phyloP scores from a whole-genome alignment of 2,888 invertebrate species.

The Epinotia nisella region DNA sequence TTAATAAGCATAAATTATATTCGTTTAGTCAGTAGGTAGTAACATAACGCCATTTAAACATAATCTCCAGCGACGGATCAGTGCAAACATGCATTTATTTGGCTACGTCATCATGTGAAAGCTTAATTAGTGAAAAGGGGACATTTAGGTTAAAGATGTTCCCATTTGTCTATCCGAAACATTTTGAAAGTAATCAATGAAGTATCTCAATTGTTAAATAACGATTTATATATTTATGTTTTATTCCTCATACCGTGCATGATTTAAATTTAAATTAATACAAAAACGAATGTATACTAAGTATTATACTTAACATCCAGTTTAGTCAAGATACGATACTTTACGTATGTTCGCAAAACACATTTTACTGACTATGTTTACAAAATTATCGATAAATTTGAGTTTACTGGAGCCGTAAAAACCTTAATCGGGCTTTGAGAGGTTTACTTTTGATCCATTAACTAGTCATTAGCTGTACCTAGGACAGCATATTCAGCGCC shows the following conservation, averaged over 20 bases:
- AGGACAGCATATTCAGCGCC: too few species aligned
- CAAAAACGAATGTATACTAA: not conserved
- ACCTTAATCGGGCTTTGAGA: not conserved
- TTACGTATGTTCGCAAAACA: constrained; percentile 2
- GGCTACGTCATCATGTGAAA: not conserved
- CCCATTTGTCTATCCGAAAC: not conserved
- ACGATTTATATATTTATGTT: not conserved
- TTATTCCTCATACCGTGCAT: not conserved
- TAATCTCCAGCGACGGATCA: not conserved
- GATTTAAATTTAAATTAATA: not conserved
- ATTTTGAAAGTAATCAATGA: constrained; percentile 1
- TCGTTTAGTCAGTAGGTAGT: too few species aligned
- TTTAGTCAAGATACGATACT: not conserved
- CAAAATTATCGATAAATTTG: not conserved
- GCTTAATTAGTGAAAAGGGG: not conserved
- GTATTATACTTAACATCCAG: too few species aligned
- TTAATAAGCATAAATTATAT: too few species aligned
- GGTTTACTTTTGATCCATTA: not conserved
- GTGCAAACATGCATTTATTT: not conserved
- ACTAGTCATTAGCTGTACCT: not conserved
- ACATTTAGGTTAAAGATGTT: not conserved
- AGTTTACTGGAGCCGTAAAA: not conserved
- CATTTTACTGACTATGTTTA: constrained; percentile 7
- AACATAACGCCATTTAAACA: too few species aligned
- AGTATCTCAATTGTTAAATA: not conserved